phyloP scores from a whole-genome alignment of 2,113 vertebrate genomes.

The Salvator merianae region DNA sequence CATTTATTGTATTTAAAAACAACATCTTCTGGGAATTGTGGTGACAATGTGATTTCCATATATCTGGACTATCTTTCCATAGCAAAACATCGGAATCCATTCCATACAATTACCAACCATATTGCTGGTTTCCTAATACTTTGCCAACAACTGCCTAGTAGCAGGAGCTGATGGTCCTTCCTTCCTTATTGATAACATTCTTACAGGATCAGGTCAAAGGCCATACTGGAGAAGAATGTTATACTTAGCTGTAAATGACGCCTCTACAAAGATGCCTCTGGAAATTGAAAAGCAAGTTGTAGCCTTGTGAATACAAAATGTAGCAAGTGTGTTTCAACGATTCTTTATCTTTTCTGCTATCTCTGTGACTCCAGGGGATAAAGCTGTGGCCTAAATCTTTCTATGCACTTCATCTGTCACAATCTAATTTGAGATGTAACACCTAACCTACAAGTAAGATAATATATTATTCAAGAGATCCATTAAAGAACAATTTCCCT shows the following conservation, averaged over 20 bases:
- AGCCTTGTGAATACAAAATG: not conserved
- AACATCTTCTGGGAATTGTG: no score
- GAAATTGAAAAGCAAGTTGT: not conserved
- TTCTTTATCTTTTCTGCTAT: not conserved
- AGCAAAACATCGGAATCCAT: no score
- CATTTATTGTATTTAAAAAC: no score
- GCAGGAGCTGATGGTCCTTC: not conserved
- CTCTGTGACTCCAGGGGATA: not conserved
- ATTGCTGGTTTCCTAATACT: not conserved
- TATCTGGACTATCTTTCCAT: not conserved
- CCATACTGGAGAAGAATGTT: not conserved
- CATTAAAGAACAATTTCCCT: constrained; percentile 23
- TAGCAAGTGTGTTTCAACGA: not conserved
- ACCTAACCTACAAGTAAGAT: not conserved
- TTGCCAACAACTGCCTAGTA: not conserved
- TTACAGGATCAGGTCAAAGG: not conserved
- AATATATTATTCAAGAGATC: constrained; percentile 9
- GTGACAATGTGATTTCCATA: no score
- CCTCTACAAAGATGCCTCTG: not conserved
- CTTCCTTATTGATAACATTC: not conserved
- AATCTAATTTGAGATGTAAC: constrained; percentile 4
- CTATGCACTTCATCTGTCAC: constrained; percentile 1
- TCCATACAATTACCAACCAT: not conserved
- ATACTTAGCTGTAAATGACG: no score
- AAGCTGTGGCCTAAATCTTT: not conserved